These are phyloP conservation scores for Drosophila athabasca DNA, from an alignment of 1,140 invertebrate genomes.

Conservation along the genomic window DNA sequence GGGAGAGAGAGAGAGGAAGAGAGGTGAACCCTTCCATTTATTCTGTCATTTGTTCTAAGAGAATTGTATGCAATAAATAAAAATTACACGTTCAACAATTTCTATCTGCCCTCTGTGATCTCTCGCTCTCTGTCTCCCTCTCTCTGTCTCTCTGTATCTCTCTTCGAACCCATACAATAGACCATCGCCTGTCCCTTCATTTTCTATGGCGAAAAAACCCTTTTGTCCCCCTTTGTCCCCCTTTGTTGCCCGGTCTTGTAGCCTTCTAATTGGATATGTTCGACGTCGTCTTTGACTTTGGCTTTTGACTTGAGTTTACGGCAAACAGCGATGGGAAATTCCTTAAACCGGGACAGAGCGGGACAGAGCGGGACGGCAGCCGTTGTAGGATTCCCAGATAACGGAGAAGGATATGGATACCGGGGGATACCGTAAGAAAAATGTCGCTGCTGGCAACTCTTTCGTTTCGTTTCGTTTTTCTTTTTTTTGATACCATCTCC, in stretches of 20 bases:
- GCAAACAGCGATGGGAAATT: constrained; percentile 8
- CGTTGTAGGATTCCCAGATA: constrained; percentile 7
- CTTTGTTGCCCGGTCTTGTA: constrained; percentile 23
- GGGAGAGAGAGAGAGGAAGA: background rate
- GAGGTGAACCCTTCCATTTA: constrained; percentile 25
- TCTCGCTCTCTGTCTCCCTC: constrained; percentile 1
- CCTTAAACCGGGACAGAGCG: constrained; percentile 2
- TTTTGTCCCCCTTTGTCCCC: constrained; percentile 5
- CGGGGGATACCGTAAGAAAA: constrained; percentile 41
- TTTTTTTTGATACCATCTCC: background rate
- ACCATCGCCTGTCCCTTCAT: background rate
- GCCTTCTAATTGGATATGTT: constrained; percentile 78
- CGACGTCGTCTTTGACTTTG: constrained; percentile 53
- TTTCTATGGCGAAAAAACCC: background rate
- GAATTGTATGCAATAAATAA: constrained; percentile 82
- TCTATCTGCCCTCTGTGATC: constrained; percentile 36
- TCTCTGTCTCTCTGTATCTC: too few species aligned
- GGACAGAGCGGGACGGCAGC: background rate
- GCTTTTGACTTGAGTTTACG: constrained; percentile 53
- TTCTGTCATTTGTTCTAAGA: constrained; percentile 79
- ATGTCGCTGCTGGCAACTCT: constrained; percentile 62
- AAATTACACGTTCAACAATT: constrained; percentile 80
- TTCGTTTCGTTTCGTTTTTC: constrained; percentile 29
- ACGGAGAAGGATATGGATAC: too few species aligned
- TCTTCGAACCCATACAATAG: background rate